Evolutionary conservation across 2,113 vertebrate genomes (phyloP).

Genomic region (Otolemur garnettii): DNA sequence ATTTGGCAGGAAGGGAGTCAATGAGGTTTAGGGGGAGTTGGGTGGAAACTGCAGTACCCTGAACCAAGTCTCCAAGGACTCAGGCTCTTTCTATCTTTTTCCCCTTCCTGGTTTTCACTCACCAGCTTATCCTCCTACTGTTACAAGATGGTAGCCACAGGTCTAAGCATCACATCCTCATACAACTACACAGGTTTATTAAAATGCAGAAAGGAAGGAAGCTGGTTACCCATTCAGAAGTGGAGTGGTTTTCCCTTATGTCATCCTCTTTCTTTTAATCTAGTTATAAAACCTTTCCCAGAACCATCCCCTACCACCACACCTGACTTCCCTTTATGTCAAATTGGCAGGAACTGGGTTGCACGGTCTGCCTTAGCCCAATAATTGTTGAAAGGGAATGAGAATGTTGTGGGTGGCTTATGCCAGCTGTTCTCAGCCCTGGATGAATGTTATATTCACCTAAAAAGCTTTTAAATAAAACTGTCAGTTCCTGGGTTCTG

Average conservation of each 20-base stretch:
- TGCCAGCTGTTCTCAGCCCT: background rate
- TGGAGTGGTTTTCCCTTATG: background rate
- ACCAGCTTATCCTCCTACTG: background rate
- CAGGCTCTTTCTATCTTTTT: background rate
- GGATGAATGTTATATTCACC: background rate
- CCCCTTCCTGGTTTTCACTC: background rate
- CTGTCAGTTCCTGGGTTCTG: background rate
- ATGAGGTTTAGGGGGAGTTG: background rate
- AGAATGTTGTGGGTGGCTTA: background rate
- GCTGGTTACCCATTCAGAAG: background rate
- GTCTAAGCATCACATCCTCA: background rate
- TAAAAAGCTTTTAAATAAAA: background rate
- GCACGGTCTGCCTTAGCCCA: background rate
- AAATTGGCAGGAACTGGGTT: background rate
- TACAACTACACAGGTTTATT: background rate
- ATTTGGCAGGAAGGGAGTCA: background rate
- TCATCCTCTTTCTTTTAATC: background rate
- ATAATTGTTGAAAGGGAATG: background rate
- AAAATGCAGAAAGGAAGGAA: conserved; percentile 38
- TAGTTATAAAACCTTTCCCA: conserved; percentile 18
- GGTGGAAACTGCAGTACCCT: background rate
- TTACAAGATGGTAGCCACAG: conserved; percentile 10
- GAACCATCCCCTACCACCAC: background rate
- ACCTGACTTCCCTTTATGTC: background rate
- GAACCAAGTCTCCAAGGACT: background rate